These are phyloP conservation scores for Neofelis nebulosa DNA, from an alignment of 2,113 vertebrate genomes.

Conservation along the genomic window DNA sequence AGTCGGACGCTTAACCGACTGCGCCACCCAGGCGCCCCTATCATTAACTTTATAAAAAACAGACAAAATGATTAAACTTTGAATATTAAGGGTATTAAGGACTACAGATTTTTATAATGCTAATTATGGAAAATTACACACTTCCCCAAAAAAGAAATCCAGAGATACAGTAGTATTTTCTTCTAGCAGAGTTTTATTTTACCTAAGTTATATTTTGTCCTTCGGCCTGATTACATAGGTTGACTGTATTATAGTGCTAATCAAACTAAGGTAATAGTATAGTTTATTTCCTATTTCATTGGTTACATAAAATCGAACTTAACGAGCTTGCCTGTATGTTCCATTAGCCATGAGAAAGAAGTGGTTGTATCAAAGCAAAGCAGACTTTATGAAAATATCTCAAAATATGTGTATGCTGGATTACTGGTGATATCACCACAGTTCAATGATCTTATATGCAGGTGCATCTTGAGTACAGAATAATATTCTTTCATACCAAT, in stretches of 20 bases:
- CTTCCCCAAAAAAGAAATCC: neutral
- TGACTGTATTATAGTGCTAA: neutral
- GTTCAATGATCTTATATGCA: neutral
- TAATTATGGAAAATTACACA: neutral
- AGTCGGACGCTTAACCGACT: no score
- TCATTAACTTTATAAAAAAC: neutral
- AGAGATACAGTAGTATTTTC: neutral
- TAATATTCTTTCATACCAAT: neutral
- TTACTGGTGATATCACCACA: neutral
- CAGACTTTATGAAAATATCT: neutral
- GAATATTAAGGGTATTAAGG: neutral
- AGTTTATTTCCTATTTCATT: conserved; percentile 23
- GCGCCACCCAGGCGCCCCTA: neutral
- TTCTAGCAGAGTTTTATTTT: neutral
- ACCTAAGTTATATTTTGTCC: neutral
- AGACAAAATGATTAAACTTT: neutral
- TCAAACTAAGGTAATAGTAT: neutral
- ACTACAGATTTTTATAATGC: neutral
- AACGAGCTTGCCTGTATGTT: neutral
- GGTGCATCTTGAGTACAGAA: neutral
- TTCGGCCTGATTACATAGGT: neutral
- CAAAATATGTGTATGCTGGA: neutral
- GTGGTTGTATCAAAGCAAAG: neutral
- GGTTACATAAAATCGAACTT: neutral
- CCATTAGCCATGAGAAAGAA: neutral